phyloP scores from a whole-genome alignment of 2,888 invertebrate genomes.

The Idaea straminata region DNA sequence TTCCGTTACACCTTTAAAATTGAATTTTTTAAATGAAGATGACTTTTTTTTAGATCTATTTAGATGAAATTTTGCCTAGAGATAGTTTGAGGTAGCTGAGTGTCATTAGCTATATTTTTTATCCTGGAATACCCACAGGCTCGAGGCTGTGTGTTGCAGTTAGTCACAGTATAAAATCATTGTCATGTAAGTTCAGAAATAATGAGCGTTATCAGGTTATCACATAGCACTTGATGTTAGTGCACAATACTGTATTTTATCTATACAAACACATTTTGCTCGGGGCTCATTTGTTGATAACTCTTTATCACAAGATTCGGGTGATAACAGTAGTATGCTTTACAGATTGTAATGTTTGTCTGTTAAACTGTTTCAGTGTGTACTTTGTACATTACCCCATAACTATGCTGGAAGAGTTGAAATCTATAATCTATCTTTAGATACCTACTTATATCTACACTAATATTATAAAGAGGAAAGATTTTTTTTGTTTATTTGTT shows the following conservation, averaged over 20 bases:
- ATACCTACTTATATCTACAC: too few relatives aligned
- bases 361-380: not conserved
- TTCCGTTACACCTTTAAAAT: too few relatives aligned
- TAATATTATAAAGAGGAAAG: too few relatives aligned
- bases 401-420: not conserved
- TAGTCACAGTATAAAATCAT: not conserved
- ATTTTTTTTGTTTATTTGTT: too few relatives aligned
- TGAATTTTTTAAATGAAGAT: too few relatives aligned
- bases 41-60: too few relatives aligned
- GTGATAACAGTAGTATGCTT: not conserved
- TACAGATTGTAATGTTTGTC: not conserved
- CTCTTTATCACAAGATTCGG: not conserved
- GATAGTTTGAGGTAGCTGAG: too few relatives aligned
- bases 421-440: too few relatives aligned
- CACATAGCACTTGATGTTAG: not conserved
- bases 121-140: too few relatives aligned
- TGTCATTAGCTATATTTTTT: too few relatives aligned
- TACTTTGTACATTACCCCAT: not conserved
- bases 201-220: not conserved
- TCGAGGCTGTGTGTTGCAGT: too few relatives aligned
- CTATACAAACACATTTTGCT: not conserved
- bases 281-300: not conserved
- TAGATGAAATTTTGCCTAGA: too few relatives aligned
- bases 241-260: not conserved
- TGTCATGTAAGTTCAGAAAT: not conserved